These are phyloP conservation scores for Orycteropus afer DNA, from an alignment of 2,113 vertebrate genomes.

Conservation along the genomic window DNA sequence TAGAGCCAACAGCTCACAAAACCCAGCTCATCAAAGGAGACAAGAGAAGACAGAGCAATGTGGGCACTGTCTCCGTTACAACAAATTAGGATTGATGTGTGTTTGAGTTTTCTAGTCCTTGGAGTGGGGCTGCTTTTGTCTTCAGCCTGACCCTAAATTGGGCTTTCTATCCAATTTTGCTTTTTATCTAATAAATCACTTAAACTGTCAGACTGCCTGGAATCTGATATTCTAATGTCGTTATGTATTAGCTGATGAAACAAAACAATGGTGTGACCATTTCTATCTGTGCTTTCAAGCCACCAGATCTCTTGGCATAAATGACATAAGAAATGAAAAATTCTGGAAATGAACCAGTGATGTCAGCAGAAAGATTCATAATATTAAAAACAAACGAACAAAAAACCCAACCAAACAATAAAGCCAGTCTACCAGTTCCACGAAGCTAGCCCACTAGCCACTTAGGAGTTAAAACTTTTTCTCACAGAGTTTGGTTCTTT, in stretches of 20 bases:
- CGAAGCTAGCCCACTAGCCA: background rate
- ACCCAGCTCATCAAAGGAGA: background rate
- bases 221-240: conserved; percentile 37
- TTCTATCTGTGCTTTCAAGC: background rate
- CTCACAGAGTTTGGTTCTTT: background rate
- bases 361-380: background rate
- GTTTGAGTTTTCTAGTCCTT: background rate
- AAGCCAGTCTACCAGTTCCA: background rate
- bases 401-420: background rate
- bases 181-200: conserved; percentile 59
- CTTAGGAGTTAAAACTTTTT: background rate
- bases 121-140: background rate
- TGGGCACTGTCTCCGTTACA: background rate
- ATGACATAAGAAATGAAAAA: background rate
- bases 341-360: background rate
- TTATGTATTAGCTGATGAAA: background rate
- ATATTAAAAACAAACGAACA: background rate
- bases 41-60: background rate
- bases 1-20: background rate
- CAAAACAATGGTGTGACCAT: background rate
- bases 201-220: conserved; percentile 28
- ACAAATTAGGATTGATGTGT: background rate
- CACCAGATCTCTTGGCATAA: background rate
- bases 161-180: background rate
- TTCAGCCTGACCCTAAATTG: background rate